Base-by-base conservation (phyloP, 2,797 vertebrate species). In the Nannoperca obscura region DNA sequence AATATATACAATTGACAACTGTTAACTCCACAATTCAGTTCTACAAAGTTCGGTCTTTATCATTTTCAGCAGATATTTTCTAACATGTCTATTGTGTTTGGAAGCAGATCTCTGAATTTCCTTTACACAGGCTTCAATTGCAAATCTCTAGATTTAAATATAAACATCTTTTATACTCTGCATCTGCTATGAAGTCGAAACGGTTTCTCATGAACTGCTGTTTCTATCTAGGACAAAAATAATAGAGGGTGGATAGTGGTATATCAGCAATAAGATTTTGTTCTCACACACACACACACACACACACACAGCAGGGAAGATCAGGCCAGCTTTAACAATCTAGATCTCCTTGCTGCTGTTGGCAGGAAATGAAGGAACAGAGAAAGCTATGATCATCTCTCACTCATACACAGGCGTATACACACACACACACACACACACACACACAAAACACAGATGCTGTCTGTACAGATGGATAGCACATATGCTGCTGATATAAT, bases 311-410 rank as follows among this genome's bases (percentile, higher is more conserved):
- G 73, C 55, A 69, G 53, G 60, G 71, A 57, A 52, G 72, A 65
- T 76, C 59, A 73, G 62, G 59, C 7, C 36, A 20, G 67, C 34
- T 46, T 71, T 30, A 61, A 62, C 49, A 22, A 24, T 79, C 44
- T 40, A 27, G 38, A 85, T 72, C 73, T 62, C 36, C 62, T 64
- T 52, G 30, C 47, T 78, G 78, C 54, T 72, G 61, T 68, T 76
- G 76, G 74, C 81, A 87, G 85, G 85, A 79, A 87, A 84, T 80
- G 44, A 85, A 87, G 74, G 54, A 60, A 59, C 20, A 53, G 27
- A 36, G 58, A 67, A 68, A 60, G 54, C 53, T 79, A 60, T 73
- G 44, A 54, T 50, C 38, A 55, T 86, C 64, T 68, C 30, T 22
- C 59, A 10, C 40, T 65, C 17, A 17, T 14, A 59, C 6, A 42